phyloP scores from a whole-genome alignment of 2,888 invertebrate genomes.

The Cryptus armator region DNA sequence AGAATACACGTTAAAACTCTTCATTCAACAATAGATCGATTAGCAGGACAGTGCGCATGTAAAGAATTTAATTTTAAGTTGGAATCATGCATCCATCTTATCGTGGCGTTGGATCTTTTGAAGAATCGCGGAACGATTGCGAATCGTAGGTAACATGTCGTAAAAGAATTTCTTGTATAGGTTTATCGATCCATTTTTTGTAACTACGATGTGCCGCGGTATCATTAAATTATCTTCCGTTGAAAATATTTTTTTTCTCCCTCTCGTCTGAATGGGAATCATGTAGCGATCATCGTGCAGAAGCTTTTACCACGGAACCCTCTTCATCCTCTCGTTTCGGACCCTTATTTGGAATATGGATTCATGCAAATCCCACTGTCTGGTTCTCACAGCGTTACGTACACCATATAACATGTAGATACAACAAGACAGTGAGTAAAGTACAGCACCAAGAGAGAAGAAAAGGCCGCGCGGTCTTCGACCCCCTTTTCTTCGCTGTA shows the following conservation, averaged over 20 bases:
- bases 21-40: conserved; percentile 52
- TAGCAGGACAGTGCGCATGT: conserved; percentile 19
- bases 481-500: conserved; percentile 40
- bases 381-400: conserved; percentile 34
- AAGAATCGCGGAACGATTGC: conserved; percentile 22
- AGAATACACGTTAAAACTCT: conserved; percentile 8
- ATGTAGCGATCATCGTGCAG: conserved; percentile 25
- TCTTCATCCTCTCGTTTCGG: conserved; percentile 11
- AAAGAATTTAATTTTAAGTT: not conserved
- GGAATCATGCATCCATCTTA: conserved; percentile 23
- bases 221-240: too few relatives aligned
- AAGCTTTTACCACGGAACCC: not conserved
- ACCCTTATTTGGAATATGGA: conserved; percentile 47
- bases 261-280: not conserved
- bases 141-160: not conserved
- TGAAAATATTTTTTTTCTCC: not conserved
- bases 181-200: too few relatives aligned
- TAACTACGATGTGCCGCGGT: too few relatives aligned
- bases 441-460: conserved; percentile 31
- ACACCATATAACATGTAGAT: conserved; percentile 16
- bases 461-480: conserved; percentile 34
- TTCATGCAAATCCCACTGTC: conserved; percentile 55
- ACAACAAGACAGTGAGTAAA: conserved; percentile 16
- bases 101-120: conserved; percentile 21
- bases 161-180: not conserved